Evolutionary conservation across 2,113 vertebrate species (phyloP).

Genomic region (Amia ocellicauda): DNA sequence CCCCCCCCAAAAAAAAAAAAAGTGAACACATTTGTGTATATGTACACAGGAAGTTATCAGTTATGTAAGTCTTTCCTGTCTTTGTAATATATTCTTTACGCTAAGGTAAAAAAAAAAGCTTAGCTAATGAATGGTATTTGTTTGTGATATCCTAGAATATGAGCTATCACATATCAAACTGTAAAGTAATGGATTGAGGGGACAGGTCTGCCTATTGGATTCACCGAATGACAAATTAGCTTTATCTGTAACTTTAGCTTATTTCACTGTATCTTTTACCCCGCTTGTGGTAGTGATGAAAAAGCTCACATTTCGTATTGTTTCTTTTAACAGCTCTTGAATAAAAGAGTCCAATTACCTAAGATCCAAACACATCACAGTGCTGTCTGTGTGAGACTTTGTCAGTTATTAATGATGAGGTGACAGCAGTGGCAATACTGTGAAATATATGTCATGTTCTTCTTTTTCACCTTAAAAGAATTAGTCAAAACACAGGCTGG

Average conservation of each 20-base stretch:
- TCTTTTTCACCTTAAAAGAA: not conserved
- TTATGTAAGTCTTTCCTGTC: not conserved
- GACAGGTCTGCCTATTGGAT: constrained; percentile 38
- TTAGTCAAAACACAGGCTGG: constrained; percentile 11
- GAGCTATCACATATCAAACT: constrained; percentile 28
- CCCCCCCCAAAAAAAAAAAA: no score
- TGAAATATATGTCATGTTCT: constrained; percentile 18
- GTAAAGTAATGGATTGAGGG: constrained; percentile 23
- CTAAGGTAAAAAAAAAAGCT: not conserved
- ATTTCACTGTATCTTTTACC: constrained; percentile 8
- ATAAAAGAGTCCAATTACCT: constrained; percentile 30
- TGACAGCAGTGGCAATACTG: constrained; percentile 13
- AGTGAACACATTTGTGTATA: no score
- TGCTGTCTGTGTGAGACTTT: constrained; percentile 16
- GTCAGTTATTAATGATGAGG: constrained; percentile 23
- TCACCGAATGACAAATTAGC: constrained; percentile 33
- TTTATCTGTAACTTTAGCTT: constrained; percentile 30
- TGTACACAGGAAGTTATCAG: no score
- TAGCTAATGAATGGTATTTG: constrained; percentile 1
- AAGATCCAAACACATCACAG: constrained; percentile 20
- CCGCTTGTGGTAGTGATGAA: constrained; percentile 11
- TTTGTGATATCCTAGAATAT: constrained; percentile 25
- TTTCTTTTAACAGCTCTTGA: constrained; percentile 19
- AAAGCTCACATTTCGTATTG: constrained; percentile 28
- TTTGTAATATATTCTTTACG: not conserved